Evolutionary conservation across 2,113 vertebrate species (phyloP).

Genomic region (Elephantulus edwardii): DNA sequence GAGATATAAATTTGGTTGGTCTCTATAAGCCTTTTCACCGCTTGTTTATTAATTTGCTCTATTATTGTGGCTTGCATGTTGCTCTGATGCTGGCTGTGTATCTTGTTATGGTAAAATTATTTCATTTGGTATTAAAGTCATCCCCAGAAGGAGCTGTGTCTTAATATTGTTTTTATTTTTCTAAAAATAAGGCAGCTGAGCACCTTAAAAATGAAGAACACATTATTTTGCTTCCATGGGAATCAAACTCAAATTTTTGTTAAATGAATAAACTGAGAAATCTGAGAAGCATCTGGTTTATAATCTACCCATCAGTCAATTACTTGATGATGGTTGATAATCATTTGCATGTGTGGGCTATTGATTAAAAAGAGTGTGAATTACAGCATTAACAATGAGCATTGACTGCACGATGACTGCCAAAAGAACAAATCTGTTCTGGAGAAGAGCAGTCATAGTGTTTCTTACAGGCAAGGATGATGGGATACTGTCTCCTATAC

Average conservation of each 20-base stretch:
- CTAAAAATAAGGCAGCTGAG: not conserved
- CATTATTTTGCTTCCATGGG: too few species aligned
- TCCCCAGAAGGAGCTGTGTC: not conserved
- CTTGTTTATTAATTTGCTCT: not conserved
- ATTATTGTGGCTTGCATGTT: not conserved
- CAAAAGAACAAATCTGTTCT: too few species aligned
- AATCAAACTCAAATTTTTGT: not conserved
- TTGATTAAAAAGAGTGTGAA: not conserved
- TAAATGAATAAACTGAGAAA: not conserved
- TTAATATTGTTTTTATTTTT: not conserved
- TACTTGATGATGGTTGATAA: not conserved
- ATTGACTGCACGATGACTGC: too few species aligned
- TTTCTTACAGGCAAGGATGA: too few species aligned
- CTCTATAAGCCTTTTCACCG: not conserved
- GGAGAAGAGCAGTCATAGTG: too few species aligned
- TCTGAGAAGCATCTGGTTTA: not conserved
- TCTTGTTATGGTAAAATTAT: not conserved
- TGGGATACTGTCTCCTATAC: too few species aligned
- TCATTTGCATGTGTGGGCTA: not conserved
- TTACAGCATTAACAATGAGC: not conserved
- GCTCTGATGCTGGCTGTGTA: not conserved
- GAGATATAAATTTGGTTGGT: not conserved
- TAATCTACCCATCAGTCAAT: not conserved
- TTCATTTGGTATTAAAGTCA: not conserved
- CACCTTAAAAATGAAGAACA: too few species aligned